These are phyloP conservation scores for Pelodytes ibericus DNA, from an alignment of 2,797 vertebrate genomes.

Conservation along the genomic window DNA sequence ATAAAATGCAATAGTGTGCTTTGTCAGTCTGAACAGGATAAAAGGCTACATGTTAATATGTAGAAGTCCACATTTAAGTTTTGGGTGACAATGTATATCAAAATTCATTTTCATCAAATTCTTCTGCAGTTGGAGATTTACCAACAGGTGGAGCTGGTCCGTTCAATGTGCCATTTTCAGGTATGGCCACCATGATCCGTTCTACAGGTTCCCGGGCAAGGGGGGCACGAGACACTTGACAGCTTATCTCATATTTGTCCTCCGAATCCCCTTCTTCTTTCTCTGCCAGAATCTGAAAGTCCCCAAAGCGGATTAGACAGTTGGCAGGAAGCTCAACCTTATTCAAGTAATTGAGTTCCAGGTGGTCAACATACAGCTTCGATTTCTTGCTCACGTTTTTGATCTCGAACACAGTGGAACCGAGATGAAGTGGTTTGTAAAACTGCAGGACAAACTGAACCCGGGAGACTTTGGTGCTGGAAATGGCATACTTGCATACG, in stretches of 20 bases:
- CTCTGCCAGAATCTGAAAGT: conserved; percentile 82
- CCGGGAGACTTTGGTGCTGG: conserved; percentile 80
- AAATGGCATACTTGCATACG: conserved; percentile 75
- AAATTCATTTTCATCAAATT: conserved; percentile 72
- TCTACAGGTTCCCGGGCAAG: conserved; percentile 74
- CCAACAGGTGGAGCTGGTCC: background rate
- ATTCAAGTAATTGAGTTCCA: conserved; percentile 79
- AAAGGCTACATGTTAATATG: too few species aligned
- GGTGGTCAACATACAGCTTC: conserved; percentile 71
- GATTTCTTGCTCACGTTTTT: conserved; percentile 90
- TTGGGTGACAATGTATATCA: conserved; percentile 21
- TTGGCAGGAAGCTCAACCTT: conserved; percentile 77
- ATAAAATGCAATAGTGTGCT: too few species aligned
- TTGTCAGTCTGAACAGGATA: too few species aligned
- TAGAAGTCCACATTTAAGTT: too few species aligned
- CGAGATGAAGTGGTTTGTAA: conserved; percentile 72
- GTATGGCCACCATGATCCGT: conserved; percentile 62
- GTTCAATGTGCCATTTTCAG: conserved; percentile 64
- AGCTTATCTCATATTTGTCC: conserved; percentile 80
- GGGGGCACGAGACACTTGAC: conserved; percentile 72
- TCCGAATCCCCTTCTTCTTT: conserved; percentile 77
- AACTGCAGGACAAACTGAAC: conserved; percentile 82
- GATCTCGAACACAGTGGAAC: conserved; percentile 76
- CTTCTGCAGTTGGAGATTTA: conserved; percentile 59
- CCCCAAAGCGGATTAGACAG: conserved; percentile 81